Evolutionary conservation across 2,113 vertebrate species (phyloP).

Genomic region (Crotalus viridis): DNA sequence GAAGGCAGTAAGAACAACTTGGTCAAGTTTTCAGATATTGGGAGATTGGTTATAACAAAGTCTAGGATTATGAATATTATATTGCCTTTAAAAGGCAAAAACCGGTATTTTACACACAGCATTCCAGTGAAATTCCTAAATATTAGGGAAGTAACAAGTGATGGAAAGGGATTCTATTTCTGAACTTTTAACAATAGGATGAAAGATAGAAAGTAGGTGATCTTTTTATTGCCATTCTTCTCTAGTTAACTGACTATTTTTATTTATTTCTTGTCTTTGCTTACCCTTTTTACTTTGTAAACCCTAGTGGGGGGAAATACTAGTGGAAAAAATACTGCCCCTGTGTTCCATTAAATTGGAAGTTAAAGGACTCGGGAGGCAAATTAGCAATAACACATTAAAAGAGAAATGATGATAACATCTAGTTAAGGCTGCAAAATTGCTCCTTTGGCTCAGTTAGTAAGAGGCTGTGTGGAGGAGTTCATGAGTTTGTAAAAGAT

Average conservation of each 20-base stretch:
- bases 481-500: conserved; percentile 41
- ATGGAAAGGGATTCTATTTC: not conserved
- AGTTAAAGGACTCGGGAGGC: conserved; percentile 61
- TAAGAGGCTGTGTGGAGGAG: conserved; percentile 41
- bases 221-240: conserved; percentile 46
- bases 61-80: not conserved
- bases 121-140: not conserved
- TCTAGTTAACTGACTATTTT: conserved; percentile 29
- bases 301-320: conserved; percentile 34
- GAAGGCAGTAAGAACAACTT: not conserved
- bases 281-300: conserved; percentile 53
- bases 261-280: conserved; percentile 51
- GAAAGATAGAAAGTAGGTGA: conserved; percentile 38
- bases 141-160: not conserved
- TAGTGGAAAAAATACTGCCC: conserved; percentile 43
- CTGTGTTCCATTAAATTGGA: conserved; percentile 59
- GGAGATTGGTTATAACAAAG: not conserved
- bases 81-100: not conserved
- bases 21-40: not conserved
- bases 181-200: conserved; percentile 6
- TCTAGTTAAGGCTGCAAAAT: conserved; percentile 67
- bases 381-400: conserved; percentile 64
- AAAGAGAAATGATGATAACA: conserved; percentile 57
- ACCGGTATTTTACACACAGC: not conserved
- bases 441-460: conserved; percentile 52